Percentiles rank a stretch among this genome's conserved stretches.
These are phyloP conservation scores for Cyrtodaria siliqua DNA, from an alignment of 2,888 invertebrate species.

Conservation along the genomic window DNA sequence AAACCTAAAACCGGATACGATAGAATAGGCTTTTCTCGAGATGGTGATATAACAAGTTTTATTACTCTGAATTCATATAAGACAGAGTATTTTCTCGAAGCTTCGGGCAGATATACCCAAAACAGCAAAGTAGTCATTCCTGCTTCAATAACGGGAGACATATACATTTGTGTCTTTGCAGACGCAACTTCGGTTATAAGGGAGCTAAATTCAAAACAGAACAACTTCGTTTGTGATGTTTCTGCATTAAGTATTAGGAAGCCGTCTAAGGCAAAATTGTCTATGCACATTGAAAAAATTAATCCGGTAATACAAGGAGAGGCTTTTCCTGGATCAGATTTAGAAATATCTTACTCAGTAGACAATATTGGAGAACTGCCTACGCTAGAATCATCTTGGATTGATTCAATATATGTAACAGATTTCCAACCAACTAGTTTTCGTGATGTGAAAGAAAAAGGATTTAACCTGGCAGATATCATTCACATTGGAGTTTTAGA, in stretches of 20 bases:
- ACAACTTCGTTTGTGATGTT: conserved; percentile 21
- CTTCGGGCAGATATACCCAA: conserved; percentile 13
- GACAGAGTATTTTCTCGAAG: conserved; percentile 8
- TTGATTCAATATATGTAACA: conserved; percentile 28
- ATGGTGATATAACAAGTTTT: too few relatives aligned
- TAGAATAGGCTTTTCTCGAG: not conserved
- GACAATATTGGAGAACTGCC: conserved; percentile 26
- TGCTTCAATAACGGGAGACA: conserved; percentile 16
- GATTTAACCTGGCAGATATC: not conserved
- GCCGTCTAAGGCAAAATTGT: not conserved
- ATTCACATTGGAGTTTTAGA: conserved; percentile 26
- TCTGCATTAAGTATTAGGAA: not conserved
- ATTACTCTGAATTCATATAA: conserved; percentile 6
- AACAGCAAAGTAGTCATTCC: conserved; percentile 32
- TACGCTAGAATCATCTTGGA: conserved; percentile 18
- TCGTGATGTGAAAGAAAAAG: not conserved
- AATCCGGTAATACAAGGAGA: too few relatives aligned
- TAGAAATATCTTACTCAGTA: conserved; percentile 12
- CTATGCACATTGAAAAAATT: too few relatives aligned
- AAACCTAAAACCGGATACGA: conserved; percentile 18
- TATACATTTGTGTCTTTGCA: conserved; percentile 24
- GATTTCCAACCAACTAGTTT: conserved; percentile 1
- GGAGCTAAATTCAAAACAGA: conserved; percentile 24
- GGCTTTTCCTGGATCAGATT: conserved; percentile 5
- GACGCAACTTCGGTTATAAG: conserved; percentile 12